phyloP scores from a whole-genome alignment of 2,797 vertebrate genomes.

The Pteropus rufus region DNA sequence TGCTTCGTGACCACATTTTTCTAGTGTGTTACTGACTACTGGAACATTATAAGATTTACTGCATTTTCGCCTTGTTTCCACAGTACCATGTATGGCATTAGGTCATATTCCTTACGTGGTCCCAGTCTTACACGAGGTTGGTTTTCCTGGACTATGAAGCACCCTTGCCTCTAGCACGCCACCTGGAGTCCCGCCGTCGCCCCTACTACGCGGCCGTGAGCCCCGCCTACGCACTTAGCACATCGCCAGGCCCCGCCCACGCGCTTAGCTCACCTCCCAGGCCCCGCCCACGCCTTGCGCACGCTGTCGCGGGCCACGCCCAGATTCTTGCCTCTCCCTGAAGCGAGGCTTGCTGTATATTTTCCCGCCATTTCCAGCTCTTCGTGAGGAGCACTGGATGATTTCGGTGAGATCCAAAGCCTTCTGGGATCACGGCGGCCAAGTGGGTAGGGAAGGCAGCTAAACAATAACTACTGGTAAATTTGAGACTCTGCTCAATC shows the following conservation, averaged over 20 bases:
- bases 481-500: background rate
- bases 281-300: background rate
- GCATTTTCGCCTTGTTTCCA: background rate
- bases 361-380: constrained; percentile 59
- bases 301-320: rapidly evolving
- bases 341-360: background rate
- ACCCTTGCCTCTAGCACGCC: background rate
- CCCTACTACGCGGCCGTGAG: rapidly evolving
- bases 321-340: rapidly evolving
- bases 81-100: background rate
- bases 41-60: background rate
- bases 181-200: rapidly evolving
- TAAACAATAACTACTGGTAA: background rate
- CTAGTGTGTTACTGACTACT: background rate
- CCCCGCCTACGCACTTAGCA: rapidly evolving
- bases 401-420: background rate
- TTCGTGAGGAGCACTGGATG: constrained; percentile 13
- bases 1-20: background rate
- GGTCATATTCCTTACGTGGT: background rate
- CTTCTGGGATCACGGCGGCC: background rate
- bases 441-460: background rate
- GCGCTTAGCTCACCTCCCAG: background rate
- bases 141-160: rapidly evolving
- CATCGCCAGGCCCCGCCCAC: background rate
- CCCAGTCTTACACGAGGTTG: background rate